phyloP scores from a whole-genome alignment of 2,797 vertebrate genomes.

The Podarcis lilfordi region DNA sequence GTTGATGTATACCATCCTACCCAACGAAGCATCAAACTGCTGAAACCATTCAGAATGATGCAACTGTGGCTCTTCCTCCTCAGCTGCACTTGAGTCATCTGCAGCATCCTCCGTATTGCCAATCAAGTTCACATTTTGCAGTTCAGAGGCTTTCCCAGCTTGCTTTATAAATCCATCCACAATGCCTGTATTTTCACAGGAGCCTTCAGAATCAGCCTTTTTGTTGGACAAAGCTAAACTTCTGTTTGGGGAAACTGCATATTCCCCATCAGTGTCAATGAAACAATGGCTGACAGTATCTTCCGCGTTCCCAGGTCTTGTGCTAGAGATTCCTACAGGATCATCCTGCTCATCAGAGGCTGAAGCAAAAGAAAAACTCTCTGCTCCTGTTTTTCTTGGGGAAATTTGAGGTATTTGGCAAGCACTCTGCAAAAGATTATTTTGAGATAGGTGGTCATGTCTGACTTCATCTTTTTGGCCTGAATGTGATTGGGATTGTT shows the following conservation, averaged over 20 bases:
- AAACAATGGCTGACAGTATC: slow-evolving; percentile 13
- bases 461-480: slow-evolving; percentile 36
- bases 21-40: slow-evolving; percentile 85
- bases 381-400: slow-evolving; percentile 25
- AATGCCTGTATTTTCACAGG: slow-evolving; percentile 2
- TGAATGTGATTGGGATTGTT: slow-evolving; percentile 49
- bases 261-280: slow-evolving; percentile 43
- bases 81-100: not conserved
- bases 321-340: fast-evolving
- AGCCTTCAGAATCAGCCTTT: not conserved
- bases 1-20: slow-evolving; percentile 90
- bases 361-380: not conserved
- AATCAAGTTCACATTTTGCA: slow-evolving; percentile 1
- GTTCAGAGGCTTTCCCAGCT: slow-evolving; percentile 29
- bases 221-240: slow-evolving; percentile 31
- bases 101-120: slow-evolving; percentile 34
- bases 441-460: slow-evolving; percentile 31
- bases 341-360: slow-evolving; percentile 18
- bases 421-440: slow-evolving; percentile 30
- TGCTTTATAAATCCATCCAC: slow-evolving; percentile 50
- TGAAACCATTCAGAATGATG: slow-evolving; percentile 83
- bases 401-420: slow-evolving; percentile 46
- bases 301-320: not conserved
- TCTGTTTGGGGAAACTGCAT: slow-evolving; percentile 27
- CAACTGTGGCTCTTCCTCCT: slow-evolving; percentile 32